Evolutionary conservation across 2,113 vertebrate genomes (phyloP), one percentile per base, ranked within the genome.

Genomic region (Psilopsiagon aymara): DNA sequence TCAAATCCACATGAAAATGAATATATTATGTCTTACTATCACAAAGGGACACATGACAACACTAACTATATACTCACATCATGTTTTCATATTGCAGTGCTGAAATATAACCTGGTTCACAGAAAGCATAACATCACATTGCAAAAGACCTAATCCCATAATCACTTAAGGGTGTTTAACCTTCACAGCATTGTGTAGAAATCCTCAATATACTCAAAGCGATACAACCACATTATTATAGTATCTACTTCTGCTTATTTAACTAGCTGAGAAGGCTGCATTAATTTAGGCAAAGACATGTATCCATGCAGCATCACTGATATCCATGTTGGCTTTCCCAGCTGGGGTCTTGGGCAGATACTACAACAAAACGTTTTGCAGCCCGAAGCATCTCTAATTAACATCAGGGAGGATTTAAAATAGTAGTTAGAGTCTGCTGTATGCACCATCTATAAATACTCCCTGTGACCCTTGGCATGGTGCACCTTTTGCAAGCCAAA

Each of bases 241-340:
- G 18, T 2, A 37, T 5, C 37, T 18, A 5, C 15, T 19, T 29
- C 33, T 60, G n/a, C 27, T 60, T n/a, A 28, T 17, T 28, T 33
- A 33, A 17, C 31, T 5, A 6, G 23, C 53, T 0, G 21, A 39
- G 62, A 52, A 46, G 28, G 69, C 24, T 24, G 52, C 27, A 5
- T 23, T 51, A 51, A 31, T 20, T 24, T 1, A 5, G 13, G 25
- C 37, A 59, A 43, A 66, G 68, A 27, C 24, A 9, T 9, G 10
- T 0, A 2, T 3, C 47, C 21, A 1, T 1, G 28, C 20, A 71
- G 47, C 21, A 8, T 24, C 1, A 20, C 43, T 20, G 39, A 37
- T 28, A 3, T 7, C 31, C 3, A 8, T 29, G 46, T 41, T 31
- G 59, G 51, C 29, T 29, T 25, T 75, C 23, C 43, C 62, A 23